Conservation (phyloP, 2,797 vertebrate species). For the Galaxias olidus region DNA sequence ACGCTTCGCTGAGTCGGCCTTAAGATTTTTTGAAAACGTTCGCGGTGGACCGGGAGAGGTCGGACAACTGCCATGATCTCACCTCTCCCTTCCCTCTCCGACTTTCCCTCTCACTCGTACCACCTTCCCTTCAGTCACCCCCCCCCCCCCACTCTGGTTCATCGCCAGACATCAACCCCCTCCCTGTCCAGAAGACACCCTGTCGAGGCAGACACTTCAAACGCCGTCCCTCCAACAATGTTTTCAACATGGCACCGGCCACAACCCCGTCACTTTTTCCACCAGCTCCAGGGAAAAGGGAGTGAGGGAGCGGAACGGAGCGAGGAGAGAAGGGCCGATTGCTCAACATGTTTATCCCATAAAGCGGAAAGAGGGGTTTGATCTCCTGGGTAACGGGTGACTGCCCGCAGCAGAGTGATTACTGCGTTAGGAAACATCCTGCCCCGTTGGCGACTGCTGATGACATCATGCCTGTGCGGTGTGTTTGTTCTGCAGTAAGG, state of each 20-base stretch:
- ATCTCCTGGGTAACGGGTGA: conserved; percentile 64
- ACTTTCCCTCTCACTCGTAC: conserved; percentile 29
- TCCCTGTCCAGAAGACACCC: background rate
- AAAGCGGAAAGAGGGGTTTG: conserved; percentile 58
- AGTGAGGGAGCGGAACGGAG: conserved; percentile 30
- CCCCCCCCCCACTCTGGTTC: background rate
- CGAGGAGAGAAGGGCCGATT: conserved; percentile 37
- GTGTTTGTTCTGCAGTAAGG: conserved; percentile 61
- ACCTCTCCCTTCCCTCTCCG: conserved; percentile 3
- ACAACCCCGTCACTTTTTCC: conserved; percentile 67
- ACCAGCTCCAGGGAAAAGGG: conserved; percentile 32
- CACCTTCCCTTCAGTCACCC: background rate
- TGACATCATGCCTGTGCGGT: conserved; percentile 74
- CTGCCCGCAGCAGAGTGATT: conserved; percentile 68
- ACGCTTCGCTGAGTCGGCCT: background rate
- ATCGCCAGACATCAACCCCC: background rate
- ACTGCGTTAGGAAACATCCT: conserved; percentile 73
- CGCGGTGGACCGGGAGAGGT: no score
- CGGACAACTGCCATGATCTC: background rate
- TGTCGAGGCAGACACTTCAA: conserved; percentile 7
- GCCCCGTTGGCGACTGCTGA: conserved; percentile 59
- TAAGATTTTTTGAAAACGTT: no score
- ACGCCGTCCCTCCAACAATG: conserved; percentile 20
- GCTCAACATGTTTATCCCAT: conserved; percentile 70
- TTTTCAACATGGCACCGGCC: conserved; percentile 46